phyloP scores from a whole-genome alignment of 1,140 invertebrate species.

The Cotesia glomerata region DNA sequence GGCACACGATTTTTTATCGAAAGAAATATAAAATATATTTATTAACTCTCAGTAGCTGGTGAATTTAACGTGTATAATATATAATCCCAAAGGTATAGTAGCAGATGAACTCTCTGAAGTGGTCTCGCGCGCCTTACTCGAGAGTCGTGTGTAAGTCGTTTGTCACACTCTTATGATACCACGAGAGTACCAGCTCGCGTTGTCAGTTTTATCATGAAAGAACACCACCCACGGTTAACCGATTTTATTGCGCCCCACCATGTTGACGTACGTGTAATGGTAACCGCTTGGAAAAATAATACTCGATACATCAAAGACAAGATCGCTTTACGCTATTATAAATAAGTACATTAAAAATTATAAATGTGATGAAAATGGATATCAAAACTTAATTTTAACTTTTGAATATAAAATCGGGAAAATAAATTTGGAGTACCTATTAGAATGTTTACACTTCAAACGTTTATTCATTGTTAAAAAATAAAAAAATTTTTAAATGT shows the following conservation, averaged over 20 bases:
- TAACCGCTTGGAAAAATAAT: background rate
- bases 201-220: slow-evolving; percentile 10
- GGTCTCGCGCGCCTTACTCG: background rate
- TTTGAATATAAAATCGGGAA: too few species aligned
- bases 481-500: too few species aligned
- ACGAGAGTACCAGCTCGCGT: background rate
- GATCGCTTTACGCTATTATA: too few species aligned
- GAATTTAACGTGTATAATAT: too few species aligned
- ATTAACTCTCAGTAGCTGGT: background rate
- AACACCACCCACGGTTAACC: background rate
- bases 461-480: too few species aligned
- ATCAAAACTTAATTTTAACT: too few species aligned
- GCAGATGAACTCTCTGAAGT: background rate
- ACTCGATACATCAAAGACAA: too few species aligned
- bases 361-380: too few species aligned
- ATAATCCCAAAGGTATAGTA: too few species aligned
- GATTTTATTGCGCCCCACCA: background rate
- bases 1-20: background rate
- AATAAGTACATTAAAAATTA: too few species aligned
- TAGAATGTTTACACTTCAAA: too few species aligned
- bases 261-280: background rate
- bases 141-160: background rate
- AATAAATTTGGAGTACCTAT: too few species aligned
- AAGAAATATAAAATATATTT: background rate
- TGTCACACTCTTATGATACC: slow-evolving; percentile 2